phyloP scores from a whole-genome alignment of 2,888 invertebrate species.

The Drosophila leonis region DNA sequence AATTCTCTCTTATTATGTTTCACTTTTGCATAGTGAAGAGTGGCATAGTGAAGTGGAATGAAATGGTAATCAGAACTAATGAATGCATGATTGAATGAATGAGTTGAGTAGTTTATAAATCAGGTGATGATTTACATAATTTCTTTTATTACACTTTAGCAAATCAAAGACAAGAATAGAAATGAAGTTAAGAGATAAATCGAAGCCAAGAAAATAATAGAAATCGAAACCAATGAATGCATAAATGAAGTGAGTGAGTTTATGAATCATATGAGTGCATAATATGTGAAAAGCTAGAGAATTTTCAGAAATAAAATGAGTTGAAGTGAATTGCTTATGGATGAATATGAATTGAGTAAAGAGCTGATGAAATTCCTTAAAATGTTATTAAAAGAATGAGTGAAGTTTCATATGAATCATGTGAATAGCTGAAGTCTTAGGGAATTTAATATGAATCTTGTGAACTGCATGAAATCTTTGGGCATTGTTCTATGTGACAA shows the following conservation, averaged over 20 bases:
- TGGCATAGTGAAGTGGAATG: neutral
- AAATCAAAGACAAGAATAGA: neutral
- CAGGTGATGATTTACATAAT: neutral
- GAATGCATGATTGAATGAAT: neutral
- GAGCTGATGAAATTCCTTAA: neutral
- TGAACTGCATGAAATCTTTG: neutral
- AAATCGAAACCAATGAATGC: neutral
- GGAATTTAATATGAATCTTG: no score
- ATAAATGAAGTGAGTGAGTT: neutral
- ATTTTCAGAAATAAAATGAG: neutral
- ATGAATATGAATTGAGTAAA: neutral
- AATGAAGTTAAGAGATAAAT: neutral
- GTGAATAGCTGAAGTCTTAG: no score
- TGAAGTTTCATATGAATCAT: neutral
- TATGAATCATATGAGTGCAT: neutral
- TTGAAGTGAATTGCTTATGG: neutral
- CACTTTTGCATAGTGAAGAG: neutral
- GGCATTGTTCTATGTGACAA: neutral
- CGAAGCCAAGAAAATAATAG: neutral
- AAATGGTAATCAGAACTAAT: neutral
- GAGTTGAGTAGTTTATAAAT: neutral
- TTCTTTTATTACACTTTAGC: neutral
- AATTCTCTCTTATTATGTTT: slow-evolving; percentile 2
- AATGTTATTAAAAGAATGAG: neutral
- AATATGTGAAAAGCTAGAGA: neutral